Evolutionary conservation across 2,113 vertebrate species (phyloP).

Genomic region (Festucalex cinctus): DNA sequence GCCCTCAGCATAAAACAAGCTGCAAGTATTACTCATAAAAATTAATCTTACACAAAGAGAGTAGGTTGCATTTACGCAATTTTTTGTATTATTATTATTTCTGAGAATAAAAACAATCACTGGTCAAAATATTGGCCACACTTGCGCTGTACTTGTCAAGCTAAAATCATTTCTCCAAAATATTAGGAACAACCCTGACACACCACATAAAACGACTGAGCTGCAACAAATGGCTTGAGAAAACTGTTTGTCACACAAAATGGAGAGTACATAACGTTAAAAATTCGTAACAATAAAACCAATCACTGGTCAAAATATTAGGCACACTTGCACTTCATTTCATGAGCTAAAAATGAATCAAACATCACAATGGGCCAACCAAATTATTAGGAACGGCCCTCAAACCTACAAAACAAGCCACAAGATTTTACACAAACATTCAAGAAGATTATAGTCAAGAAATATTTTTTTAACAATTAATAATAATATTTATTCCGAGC

Average conservation of each 20-base stretch:
- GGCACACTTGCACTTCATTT: neutral
- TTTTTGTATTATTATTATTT: too few relatives aligned
- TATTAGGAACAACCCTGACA: neutral
- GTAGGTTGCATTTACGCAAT: too few relatives aligned
- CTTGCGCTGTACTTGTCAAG: neutral
- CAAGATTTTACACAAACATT: neutral
- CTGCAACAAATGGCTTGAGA: neutral
- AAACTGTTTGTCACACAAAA: neutral
- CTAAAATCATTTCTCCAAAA: neutral
- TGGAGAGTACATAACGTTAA: neutral
- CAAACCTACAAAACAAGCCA: neutral
- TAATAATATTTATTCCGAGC: neutral
- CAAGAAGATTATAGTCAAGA: neutral
- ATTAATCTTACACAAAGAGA: neutral
- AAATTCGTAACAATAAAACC: neutral
- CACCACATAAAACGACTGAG: neutral
- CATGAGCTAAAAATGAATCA: neutral
- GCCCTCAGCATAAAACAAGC: neutral
- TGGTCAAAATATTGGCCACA: neutral
- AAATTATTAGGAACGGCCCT: neutral
- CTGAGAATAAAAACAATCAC: too few relatives aligned
- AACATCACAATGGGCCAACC: neutral
- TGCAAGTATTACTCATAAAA: neutral
- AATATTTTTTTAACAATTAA: neutral
- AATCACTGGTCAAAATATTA: neutral